Evolutionary conservation across 1,140 invertebrate genomes (phyloP).

Genomic region (Drosophila kepulauana): DNA sequence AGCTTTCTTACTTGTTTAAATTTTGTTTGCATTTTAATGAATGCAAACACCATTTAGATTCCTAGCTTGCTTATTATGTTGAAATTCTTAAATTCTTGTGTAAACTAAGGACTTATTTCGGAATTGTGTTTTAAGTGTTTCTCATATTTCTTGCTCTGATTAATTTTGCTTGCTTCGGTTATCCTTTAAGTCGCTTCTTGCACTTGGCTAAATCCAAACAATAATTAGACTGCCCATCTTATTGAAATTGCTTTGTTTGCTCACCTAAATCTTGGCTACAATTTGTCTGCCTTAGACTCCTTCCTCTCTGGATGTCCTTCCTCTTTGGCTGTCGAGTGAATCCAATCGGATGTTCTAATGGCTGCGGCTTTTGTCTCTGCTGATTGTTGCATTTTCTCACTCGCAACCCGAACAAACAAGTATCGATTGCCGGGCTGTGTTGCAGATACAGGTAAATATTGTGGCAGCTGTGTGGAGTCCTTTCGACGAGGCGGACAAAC

Average conservation of each 20-base stretch:
- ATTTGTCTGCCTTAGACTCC: not conserved
- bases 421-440: conserved; percentile 29
- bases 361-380: conserved; percentile 28
- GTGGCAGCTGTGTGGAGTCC: conserved; percentile 7
- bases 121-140: no score
- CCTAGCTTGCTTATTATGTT: no score
- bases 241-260: conserved; percentile 1
- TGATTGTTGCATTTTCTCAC: conserved; percentile 54
- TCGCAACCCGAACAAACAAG: conserved; percentile 18
- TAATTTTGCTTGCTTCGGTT: no score
- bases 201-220: not conserved
- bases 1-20: no score
- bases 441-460: conserved; percentile 21
- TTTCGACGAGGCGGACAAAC: not conserved
- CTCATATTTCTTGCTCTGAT: no score
- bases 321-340: not conserved
- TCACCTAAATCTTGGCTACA: conserved; percentile 4
- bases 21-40: no score
- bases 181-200: not conserved
- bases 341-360: conserved; percentile 30
- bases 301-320: not conserved
- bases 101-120: no score
- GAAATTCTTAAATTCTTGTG: no score
- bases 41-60: no score
- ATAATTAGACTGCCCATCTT: not conserved